Percentiles rank a stretch among this genome's conserved stretches.
phyloP scores from a whole-genome alignment of 2,113 vertebrate genomes.

The Chamaetylas fuelleborni region DNA sequence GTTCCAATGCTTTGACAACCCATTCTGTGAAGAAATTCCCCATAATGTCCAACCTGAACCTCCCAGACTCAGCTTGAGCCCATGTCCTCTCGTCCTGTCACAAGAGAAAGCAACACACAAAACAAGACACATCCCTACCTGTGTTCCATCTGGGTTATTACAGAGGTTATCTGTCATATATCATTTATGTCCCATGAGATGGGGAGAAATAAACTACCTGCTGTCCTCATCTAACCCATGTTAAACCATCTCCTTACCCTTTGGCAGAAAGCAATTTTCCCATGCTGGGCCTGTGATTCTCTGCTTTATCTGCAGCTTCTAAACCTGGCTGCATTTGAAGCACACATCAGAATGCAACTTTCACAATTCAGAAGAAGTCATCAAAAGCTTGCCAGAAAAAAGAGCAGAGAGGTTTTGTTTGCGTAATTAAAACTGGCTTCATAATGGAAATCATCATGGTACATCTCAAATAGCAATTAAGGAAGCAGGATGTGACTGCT shows the following conservation, averaged over 20 bases:
- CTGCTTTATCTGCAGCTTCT: background rate
- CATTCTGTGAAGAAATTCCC: background rate
- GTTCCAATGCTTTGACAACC: background rate
- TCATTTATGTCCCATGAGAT: slow-evolving; percentile 50
- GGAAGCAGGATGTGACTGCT: slow-evolving; percentile 38
- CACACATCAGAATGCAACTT: background rate
- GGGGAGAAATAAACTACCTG: slow-evolving; percentile 42
- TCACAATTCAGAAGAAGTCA: background rate
- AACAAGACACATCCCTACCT: background rate
- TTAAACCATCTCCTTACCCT: background rate
- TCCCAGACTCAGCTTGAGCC: background rate
- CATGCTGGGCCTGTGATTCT: background rate
- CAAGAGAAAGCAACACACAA: background rate
- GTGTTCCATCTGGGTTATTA: background rate
- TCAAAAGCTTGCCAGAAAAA: background rate
- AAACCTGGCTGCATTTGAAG: background rate
- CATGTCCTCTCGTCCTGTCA: background rate
- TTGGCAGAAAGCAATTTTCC: background rate
- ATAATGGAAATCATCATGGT: slow-evolving; percentile 18
- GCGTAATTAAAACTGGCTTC: slow-evolving; percentile 50
- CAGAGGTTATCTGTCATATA: background rate
- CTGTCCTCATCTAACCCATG: background rate
- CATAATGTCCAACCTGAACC: background rate
- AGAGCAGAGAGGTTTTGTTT: slow-evolving; percentile 13
- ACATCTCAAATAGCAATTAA: slow-evolving; percentile 50